These are phyloP conservation scores for Danio aesculapii DNA, from an alignment of 2,797 vertebrate species.

Conservation along the genomic window DNA sequence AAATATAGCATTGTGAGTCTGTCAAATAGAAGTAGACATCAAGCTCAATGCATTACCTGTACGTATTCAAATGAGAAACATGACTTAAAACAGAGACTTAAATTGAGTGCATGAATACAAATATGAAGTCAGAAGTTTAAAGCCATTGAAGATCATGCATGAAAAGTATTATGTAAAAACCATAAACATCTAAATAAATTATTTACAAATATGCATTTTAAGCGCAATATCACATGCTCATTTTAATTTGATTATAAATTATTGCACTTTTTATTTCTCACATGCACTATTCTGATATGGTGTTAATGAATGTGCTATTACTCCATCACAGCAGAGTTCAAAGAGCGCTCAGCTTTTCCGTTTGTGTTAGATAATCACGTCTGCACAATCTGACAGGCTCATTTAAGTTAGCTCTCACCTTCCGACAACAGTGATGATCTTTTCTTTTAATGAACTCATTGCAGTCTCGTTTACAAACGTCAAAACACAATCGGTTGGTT, in stretches of 20 bases:
- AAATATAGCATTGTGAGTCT: not conserved
- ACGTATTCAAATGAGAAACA: not conserved
- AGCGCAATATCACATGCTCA: not conserved
- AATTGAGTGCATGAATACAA: not conserved
- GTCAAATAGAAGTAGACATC: not conserved
- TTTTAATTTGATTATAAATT: not conserved
- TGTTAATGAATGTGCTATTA: not conserved
- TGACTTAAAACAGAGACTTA: not conserved
- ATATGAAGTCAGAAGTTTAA: not conserved
- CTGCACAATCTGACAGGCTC: not conserved
- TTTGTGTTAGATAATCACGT: not conserved
- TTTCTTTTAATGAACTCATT: slow-evolving; percentile 68
- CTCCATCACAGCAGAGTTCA: not conserved
- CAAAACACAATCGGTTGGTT: not conserved
- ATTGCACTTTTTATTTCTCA: not conserved
- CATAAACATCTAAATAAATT: no score
- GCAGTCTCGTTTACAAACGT: not conserved
- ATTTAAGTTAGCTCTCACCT: slow-evolving; percentile 70
- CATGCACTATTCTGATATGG: not conserved
- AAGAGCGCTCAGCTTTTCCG: not conserved
- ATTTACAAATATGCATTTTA: no score
- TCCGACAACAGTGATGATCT: slow-evolving; percentile 77
- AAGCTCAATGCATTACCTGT: not conserved
- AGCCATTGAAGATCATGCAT: not conserved
- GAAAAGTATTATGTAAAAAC: not conserved